Base-by-base conservation (phyloP, 2,888 invertebrate genomes). In the Nipponacmea schrenckii region DNA sequence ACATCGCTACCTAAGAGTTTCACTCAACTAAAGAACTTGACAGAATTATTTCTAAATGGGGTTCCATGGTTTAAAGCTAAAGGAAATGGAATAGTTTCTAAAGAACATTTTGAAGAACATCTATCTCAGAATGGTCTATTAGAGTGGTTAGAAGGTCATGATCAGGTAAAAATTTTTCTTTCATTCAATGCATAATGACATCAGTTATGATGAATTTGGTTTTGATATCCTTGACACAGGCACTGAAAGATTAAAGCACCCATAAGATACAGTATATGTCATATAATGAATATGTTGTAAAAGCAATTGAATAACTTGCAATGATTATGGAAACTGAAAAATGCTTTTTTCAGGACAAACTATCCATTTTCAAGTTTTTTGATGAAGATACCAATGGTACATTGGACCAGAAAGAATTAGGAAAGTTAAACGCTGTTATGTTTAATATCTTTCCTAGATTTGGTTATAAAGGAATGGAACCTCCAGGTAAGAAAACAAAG, bases 391-490 rank as follows among this genome's bases (percentile, higher is more conserved):
- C 79, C 24, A 83, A 83, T 74, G 82, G 84, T 1, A 82, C 83
- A 2, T 67, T 86, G n/a, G 85, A 85, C 67, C 70, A 76, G 62
- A 76, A 80, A 31, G 86, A 83, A 68, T 80, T 85, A 20, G 84
- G 83, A 2, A 81, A 83, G 69, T 77, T 84, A 12, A 84, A 84
- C 78, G 85, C 85, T 15, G 82, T 79, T 20, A 77, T 85, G 64
- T 85, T 84, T 72, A 77, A 81, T 64, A 76, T 81, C 10, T 85
- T 85, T 48, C 84, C 85, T 4, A 76, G 85, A 39, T 81, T 85
- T 74, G 85, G 85, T 2, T 82, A 84, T 76, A 81, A 79, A 70
- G 83, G 83, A 39, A 76, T 68, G 26, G 81, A 83, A 65, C 74
- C 78, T 31, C 85, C 85, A 74, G 83, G 85, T 85, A 65, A 64